These are phyloP conservation scores for Formica selysi DNA, from an alignment of 1,140 invertebrate genomes.

Conservation along the genomic window DNA sequence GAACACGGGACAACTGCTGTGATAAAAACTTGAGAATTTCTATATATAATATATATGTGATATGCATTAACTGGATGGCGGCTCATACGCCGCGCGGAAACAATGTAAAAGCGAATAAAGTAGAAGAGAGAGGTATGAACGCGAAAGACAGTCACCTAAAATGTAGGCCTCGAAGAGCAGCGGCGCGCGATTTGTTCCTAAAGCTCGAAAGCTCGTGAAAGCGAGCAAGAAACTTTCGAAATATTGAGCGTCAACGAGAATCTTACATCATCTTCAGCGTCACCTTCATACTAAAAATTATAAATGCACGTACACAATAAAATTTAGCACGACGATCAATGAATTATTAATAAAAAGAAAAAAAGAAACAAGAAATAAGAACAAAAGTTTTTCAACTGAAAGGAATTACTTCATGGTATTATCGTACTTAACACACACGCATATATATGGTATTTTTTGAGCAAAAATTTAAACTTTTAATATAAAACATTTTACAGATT, in stretches of 20 bases:
- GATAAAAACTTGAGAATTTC: constrained; percentile 64
- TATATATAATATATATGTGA: constrained; percentile 66
- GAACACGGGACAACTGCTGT: constrained; percentile 60
- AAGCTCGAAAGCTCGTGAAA: constrained; percentile 62
- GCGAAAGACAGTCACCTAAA: constrained; percentile 70
- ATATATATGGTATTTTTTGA: background rate
- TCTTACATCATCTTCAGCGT: background rate
- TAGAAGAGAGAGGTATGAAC: constrained; percentile 68
- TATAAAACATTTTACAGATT: background rate
- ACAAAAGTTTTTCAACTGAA: background rate
- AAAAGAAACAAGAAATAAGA: background rate
- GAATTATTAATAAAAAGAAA: background rate
- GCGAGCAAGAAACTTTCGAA: constrained; percentile 58
- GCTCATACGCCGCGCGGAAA: constrained; percentile 62
- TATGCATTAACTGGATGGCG: constrained; percentile 67
- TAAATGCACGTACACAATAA: background rate
- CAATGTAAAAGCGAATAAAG: constrained; percentile 71
- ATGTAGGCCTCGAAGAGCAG: constrained; percentile 58
- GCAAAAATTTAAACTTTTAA: background rate
- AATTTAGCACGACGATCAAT: background rate
- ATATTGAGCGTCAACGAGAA: constrained; percentile 56
- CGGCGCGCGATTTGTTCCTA: constrained; percentile 56
- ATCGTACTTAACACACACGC: background rate
- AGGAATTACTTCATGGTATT: background rate
- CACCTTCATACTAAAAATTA: background rate